Evolutionary conservation across 1,140 invertebrate genomes (phyloP), one percentile per base, ranked within the genome.

Genomic region (Carposina sasakii): DNA sequence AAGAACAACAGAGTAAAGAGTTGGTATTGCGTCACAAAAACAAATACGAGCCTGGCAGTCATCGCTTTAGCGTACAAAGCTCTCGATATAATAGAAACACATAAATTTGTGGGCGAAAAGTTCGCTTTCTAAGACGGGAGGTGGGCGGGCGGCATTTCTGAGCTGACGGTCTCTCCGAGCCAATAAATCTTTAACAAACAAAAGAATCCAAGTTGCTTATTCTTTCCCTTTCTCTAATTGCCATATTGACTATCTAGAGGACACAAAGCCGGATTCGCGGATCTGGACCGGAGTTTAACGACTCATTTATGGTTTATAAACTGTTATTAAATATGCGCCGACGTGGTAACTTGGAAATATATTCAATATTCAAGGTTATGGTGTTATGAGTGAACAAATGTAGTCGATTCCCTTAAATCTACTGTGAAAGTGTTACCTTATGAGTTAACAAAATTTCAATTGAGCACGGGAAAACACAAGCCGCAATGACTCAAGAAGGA

Each of bases 231-330:
- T 53, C 33, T 54, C 37, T 66, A 61, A 72, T 63, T 61, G 50
- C 57, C 50, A 40, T 31, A 41, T 40, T 51, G 58, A 61, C n/a
- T n/a, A n/a, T n/a, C n/a, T n/a, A n/a, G n/a, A n/a, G n/a, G n/a
- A n/a, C n/a, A n/a, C n/a, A n/a, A n/a, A n/a, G n/a, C n/a, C n/a
- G n/a, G n/a, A n/a, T n/a, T n/a, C n/a, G n/a, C n/a, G n/a, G n/a
- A n/a, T n/a, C 15, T 34, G 33, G 12, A 12, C 13, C 19, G 53
- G 46, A 30, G 43, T 52, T 65, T 63, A 61, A 71, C 54, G 48
- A 53, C 45, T 54, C 58, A 60, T 70, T 67, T 68, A 70, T 57
- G 58, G 53, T 60, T 52, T 62, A 71, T 71, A 67, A 67, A 66
- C 39, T 44, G 47, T 57, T 47, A 48, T 51, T 53, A 56, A n/a